Evolutionary conservation across 1,140 invertebrate species (phyloP), one percentile per base, ranked within the genome.

Genomic region (Nephotettix cincticeps): DNA sequence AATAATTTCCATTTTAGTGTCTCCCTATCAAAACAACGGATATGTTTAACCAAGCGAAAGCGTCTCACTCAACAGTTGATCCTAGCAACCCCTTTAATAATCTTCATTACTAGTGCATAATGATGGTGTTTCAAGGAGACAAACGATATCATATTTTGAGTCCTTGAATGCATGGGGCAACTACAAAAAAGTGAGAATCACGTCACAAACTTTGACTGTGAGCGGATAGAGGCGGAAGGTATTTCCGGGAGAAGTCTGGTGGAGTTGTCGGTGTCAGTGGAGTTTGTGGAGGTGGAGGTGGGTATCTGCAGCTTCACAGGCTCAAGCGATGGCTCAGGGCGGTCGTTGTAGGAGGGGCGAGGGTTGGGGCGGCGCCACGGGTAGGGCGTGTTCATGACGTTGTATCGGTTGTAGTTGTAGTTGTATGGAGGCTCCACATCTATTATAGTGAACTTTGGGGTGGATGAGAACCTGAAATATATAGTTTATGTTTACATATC

Each of bases 341-440:
- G 17, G 25, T 29, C 30, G 25, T 43, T 45, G 1, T 17, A 29
- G 13, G 1, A 4, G 23, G 64, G 32, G n/a, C 2, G 25, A 17
- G 11, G 11, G 63, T 3, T 2, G 14, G 13, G 36, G 27, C 17
- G n/a, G 9, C 36, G n/a, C 9, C 30, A 67, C 9, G 64, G 21
- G 11, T 32, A 40, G 4, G 32, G 21, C 1, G 27, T 13, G 32
- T n/a, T 6, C 21, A 45, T 29, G 27, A 45, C 25, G 36, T 23
- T 36, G 21, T 45, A 67, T 14, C 64, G 30, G 40, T 67, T 43
- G 3, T 11, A 27, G 32, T 30, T 32, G 73, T 68, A 68, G 29
- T 68, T 67, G 51, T 71, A 68, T 3, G 72, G 72, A 27, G 72
- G 72, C 30, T 73, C 72, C 9, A 68, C 72, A 45, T 73, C 72